Base-by-base conservation (phyloP, 2,888 invertebrate species). In the Microctonus brassicae region DNA sequence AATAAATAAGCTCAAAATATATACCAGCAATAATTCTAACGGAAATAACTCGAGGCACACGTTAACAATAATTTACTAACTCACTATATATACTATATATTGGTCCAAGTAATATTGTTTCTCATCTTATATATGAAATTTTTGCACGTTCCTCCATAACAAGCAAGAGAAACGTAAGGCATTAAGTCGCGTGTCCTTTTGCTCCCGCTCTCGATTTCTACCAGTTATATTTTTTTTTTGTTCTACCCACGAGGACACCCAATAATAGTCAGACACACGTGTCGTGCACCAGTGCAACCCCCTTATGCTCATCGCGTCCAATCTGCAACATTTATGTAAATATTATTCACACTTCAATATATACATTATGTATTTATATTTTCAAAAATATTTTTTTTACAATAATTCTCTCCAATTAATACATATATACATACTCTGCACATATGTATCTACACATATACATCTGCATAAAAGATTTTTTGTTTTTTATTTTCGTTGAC, bases 1-100 rank as follows among this genome's bases (percentile, higher is more conserved):
- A n/a, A n/a, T 36, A 36, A 61, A n/a, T n/a, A 61, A 39, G 39
- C 20, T 33, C 33, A 53, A 65, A 34, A 69, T 62, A 2, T 36
- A 36, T 36, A 76, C 77, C 78, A 79, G 73, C 76, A 80, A 80
- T 81, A 80, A 80, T 81, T 84, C 84, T 82, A 82, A 84, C 83
- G 81, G 83, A 84, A 84, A 84, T 84, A 83, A 84, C 80, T 79
- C n/a, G n/a, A n/a, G n/a, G n/a, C n/a, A n/a, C n/a, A n/a, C n/a
- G n/a, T n/a, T n/a, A n/a, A n/a, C n/a, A n/a, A n/a, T n/a, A n/a
- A n/a, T n/a, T n/a, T n/a, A n/a, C n/a, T n/a, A n/a, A n/a, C n/a
- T n/a, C n/a, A n/a, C n/a, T n/a, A n/a, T n/a, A n/a, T n/a, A n/a
- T n/a, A n/a, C n/a, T n/a, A n/a, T n/a, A n/a, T n/a, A n/a, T n/a